Conservation (phyloP, 2,113 vertebrate genomes). For the Mormoops blainvillei region DNA sequence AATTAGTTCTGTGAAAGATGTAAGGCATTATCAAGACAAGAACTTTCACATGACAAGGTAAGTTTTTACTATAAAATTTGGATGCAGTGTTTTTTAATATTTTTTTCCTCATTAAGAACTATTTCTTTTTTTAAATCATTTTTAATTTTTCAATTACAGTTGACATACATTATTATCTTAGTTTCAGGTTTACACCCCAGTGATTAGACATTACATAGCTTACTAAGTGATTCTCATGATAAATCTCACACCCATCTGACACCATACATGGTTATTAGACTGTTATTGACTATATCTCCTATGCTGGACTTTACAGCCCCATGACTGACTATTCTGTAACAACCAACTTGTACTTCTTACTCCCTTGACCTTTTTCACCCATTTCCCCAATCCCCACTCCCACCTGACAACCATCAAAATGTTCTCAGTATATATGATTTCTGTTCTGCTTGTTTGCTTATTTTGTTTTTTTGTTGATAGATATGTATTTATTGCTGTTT, state of each 20-base stretch:
- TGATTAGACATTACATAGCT: background rate
- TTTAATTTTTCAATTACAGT: background rate
- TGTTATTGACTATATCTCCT: background rate
- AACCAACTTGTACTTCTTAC: background rate
- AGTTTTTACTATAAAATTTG: background rate
- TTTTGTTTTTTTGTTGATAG: background rate
- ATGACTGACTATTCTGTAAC: background rate
- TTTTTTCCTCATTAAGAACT: background rate
- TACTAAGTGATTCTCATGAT: background rate
- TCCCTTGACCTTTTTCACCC: background rate
- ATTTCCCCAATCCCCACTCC: background rate
- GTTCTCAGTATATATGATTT: background rate
- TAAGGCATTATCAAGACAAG: background rate
- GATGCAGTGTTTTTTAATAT: background rate
- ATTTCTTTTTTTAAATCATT: background rate
- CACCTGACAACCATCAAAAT: background rate
- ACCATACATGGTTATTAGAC: background rate
- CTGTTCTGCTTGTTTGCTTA: background rate
- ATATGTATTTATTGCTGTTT: background rate
- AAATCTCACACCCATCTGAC: background rate
- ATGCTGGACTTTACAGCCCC: background rate
- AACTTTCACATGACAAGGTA: background rate
- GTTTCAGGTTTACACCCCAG: background rate
- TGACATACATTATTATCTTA: background rate
- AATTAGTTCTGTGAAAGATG: background rate